Conservation (phyloP, 2,113 vertebrate genomes). For the Oryzias curvinotus region DNA sequence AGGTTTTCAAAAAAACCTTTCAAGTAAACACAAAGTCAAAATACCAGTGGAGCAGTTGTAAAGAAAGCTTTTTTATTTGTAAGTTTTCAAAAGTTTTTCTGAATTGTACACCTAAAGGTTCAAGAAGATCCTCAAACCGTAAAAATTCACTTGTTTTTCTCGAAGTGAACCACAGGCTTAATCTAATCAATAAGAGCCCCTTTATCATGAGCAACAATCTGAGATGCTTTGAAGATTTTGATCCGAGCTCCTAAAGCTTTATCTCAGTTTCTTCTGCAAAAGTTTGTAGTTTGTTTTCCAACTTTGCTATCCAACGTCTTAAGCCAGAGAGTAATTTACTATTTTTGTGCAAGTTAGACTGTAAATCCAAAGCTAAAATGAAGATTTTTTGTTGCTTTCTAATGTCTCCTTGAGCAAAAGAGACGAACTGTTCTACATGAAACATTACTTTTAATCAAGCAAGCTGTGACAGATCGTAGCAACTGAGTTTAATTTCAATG, state of each 20-base stretch:
- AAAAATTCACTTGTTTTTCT: background rate
- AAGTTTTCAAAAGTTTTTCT: conserved; percentile 14
- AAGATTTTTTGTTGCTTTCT: too few species aligned
- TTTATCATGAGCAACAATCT: background rate
- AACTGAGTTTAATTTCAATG: too few species aligned
- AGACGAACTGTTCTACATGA: too few species aligned
- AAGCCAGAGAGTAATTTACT: too few species aligned
- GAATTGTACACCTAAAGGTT: background rate
- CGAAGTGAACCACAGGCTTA: background rate
- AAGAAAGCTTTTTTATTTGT: conserved; percentile 12
- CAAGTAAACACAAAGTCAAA: conserved; percentile 33
- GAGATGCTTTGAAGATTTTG: conserved; percentile 5
- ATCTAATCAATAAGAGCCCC: background rate
- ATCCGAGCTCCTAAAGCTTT: background rate
- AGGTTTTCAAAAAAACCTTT: conserved; percentile 26
- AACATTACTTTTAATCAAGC: too few species aligned
- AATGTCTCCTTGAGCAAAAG: too few species aligned
- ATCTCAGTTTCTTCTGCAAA: too few species aligned
- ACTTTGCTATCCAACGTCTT: too few species aligned
- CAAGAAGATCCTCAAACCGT: conserved; percentile 1
- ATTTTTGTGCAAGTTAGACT: too few species aligned
- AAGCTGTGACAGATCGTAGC: too few species aligned
- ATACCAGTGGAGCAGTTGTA: conserved; percentile 5
- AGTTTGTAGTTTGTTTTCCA: too few species aligned
- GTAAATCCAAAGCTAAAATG: too few species aligned